Base-by-base conservation (phyloP, 2,888 invertebrate species). In the Diaprepes abbreviatus region DNA sequence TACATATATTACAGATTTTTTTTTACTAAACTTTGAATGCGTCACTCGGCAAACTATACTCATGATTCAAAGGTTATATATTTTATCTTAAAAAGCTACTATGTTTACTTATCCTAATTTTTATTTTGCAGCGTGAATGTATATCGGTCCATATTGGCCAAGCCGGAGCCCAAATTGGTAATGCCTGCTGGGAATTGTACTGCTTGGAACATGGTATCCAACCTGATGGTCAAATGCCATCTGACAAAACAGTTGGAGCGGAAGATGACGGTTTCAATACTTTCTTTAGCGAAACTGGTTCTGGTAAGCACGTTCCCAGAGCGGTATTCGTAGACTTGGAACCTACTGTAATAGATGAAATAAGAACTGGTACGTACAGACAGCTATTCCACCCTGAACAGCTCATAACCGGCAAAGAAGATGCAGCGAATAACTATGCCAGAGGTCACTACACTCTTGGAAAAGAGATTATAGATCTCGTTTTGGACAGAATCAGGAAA, bases 361-460 rank as follows among this genome's bases (percentile, higher is more conserved):
- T 96, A 75, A 91, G 96, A 79, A 95, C 95, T 67, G 96, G 96
- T 7, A 95, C 95, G 77, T 97, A 97, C 89, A 90, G 96, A 74
- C 96, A 96, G 86, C 89, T 98, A 81, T 97, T 97, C 90, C 97
- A 98, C 85, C 97, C 97, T 73, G 69, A 69, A 52, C 69, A 69
- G 40, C 48, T 73, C 4, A 97, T 78, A 63, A 97, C 89, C 89
- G 96, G 77, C 87, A 97, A 97, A 85, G 97, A 97, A 86, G 97
- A 97, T 83, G 97, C 97, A 48, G 97, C 97, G 78, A 97, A 98
- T 87, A 97, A 98, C 88, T 98, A 97, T 77, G 97, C 97, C 70
- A 92, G 97, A 80, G 97, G 97, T 72, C 97, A 98, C 87, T 98
- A 98, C 89, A 97, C 97, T 76, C 94, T 97, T 81, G 97, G 96